These are phyloP conservation scores for Stigmatopora nigra DNA, from an alignment of 2,113 vertebrate genomes.

Conservation along the genomic window DNA sequence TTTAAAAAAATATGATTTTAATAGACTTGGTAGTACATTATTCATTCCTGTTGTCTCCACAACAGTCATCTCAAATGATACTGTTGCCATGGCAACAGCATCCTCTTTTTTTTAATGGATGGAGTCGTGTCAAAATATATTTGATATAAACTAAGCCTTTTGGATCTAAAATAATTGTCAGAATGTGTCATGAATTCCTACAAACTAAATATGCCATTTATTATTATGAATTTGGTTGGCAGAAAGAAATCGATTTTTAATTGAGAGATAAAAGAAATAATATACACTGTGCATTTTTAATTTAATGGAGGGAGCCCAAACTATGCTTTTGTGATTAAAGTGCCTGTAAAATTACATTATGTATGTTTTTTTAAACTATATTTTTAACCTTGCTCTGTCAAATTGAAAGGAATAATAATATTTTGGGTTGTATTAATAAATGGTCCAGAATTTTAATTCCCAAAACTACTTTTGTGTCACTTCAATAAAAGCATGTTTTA, in stretches of 20 bases:
- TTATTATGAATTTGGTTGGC: not conserved
- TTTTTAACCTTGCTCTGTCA: no score
- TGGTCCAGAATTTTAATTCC: no score
- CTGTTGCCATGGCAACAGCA: constrained; percentile 51
- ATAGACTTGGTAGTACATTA: constrained; percentile 10
- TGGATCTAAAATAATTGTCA: not conserved
- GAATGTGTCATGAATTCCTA: not conserved
- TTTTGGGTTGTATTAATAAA: no score
- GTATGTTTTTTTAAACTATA: no score
- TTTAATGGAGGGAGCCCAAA: not conserved
- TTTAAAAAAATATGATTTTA: not conserved
- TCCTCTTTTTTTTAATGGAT: constrained; percentile 18
- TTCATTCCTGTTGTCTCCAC: constrained; percentile 22
- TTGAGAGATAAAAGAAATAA: not conserved
- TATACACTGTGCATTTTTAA: not conserved
- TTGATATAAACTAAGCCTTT: constrained; percentile 11
- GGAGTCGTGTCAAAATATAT: constrained; percentile 16
- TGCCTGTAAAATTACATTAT: no score
- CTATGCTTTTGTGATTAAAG: not conserved
- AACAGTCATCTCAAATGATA: constrained; percentile 28
- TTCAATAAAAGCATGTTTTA: no score
- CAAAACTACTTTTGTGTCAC: no score
- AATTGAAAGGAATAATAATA: no score
- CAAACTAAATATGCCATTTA: not conserved
- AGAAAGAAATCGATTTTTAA: not conserved